Evolutionary conservation across 1,140 invertebrate genomes (phyloP), one percentile per base, ranked within the genome.

Genomic region (Sminthurides bifidus): DNA sequence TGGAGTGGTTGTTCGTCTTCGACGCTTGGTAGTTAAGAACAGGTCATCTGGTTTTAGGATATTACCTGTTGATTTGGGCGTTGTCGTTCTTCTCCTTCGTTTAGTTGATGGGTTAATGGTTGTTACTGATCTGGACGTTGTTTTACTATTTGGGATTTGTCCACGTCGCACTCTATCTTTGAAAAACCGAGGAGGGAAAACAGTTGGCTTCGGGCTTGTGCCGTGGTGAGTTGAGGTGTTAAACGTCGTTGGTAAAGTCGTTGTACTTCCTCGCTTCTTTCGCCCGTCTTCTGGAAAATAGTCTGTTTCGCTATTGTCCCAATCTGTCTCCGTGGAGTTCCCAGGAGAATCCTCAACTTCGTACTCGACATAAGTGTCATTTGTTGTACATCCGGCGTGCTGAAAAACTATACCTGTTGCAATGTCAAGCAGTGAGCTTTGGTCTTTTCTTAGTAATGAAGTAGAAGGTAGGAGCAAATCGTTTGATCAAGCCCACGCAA

Each of bases 401-500:
- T 81, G 79, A 2, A 79, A 58, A 2, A 79, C 30, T 4, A 80
- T 55, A 4, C 75, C 76, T 60, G 79, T 81, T 50, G 80, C 71
- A 23, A 73, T 68, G 15, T 68, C 58, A 0, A 73, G 65, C n/a
- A 3, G 69, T 69, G 2, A 80, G 66, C 37, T 71, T 68, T 2
- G 71, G 70, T 44, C 72, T 71, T 17, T 69, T 68, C 48, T 74
- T 74, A n/a, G 79, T 66, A 58, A 82, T 77, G 63, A 78, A 70
- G 43, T 58, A 57, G 26, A 64, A 55, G 4, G 56, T 44, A 8
- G 63, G 63, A 4, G 27, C 50, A n/a, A 63, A 44, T 21, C 63
- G 26, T 26, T 44, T 23, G 6, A 61, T 26, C 5, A 61, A 31
- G 6, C 63, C 63, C 5, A 26, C 33, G 40, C 63, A 64, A 31